Evolutionary conservation across 1,140 invertebrate species (phyloP).

Genomic region (Lamellibrachia luymesi): DNA sequence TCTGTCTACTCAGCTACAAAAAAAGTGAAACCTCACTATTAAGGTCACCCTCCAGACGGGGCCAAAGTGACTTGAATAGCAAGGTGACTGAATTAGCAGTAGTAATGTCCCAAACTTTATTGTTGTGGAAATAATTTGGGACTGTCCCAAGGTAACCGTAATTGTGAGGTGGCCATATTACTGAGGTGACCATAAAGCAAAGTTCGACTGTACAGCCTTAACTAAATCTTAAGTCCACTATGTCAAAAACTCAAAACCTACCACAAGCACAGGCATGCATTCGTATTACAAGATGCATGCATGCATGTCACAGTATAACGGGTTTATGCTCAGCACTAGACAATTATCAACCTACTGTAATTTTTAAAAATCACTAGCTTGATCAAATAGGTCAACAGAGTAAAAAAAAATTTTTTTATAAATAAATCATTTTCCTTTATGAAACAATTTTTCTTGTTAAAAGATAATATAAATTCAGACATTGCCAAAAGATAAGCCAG

Average conservation of each 20-base stretch:
- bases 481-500: not conserved
- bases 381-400: not conserved
- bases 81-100: too few relatives aligned
- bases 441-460: not conserved
- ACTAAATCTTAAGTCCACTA: not conserved
- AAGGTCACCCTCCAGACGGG: too few relatives aligned
- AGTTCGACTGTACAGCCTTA: not conserved
- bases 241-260: not conserved
- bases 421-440: not conserved
- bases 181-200: too few relatives aligned
- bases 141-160: too few relatives aligned
- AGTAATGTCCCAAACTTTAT: too few relatives aligned
- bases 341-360: not conserved
- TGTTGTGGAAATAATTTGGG: too few relatives aligned
- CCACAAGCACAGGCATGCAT: not conserved
- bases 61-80: too few relatives aligned
- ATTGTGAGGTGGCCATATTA: too few relatives aligned
- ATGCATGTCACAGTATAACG: not conserved
- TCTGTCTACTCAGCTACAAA: too few relatives aligned
- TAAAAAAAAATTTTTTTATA: not conserved
- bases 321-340: not conserved
- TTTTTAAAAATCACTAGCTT: not conserved
- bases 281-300: not conserved
- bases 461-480: not conserved
- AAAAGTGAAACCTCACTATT: too few relatives aligned